A percentile compares a stretch with the other conserved stretches of the same genome.
Conservation (phyloP, 1,140 invertebrate species). For the Scaptomyza hsui region DNA sequence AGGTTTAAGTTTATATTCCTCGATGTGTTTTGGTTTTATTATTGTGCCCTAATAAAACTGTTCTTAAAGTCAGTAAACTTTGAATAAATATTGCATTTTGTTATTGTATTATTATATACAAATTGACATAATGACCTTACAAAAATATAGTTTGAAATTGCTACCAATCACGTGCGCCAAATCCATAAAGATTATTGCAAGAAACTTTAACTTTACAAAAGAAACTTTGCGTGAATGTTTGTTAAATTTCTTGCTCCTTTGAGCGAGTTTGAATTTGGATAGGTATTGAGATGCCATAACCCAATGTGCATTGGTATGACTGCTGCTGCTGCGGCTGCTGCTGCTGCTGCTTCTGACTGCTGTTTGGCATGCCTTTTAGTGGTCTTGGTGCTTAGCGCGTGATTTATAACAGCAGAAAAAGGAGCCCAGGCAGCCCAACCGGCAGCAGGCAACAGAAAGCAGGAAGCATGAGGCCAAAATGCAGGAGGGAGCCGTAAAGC, state of each 20-base stretch:
- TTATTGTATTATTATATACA: neutral
- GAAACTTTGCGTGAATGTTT: neutral
- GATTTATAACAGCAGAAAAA: constrained; percentile 71
- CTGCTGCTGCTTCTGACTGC: constrained; percentile 36
- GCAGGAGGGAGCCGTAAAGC: constrained; percentile 16
- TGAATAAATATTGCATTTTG: too few relatives aligned
- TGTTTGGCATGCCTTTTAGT: constrained; percentile 45
- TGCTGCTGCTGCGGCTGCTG: constrained; percentile 17
- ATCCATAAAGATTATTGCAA: neutral
- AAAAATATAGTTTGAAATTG: neutral
- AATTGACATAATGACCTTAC: neutral
- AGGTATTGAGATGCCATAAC: neutral
- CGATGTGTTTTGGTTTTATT: too few relatives aligned
- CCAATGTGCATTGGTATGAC: constrained; percentile 58
- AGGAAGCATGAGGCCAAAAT: constrained; percentile 16
- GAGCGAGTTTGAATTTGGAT: neutral
- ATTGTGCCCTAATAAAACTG: too few relatives aligned
- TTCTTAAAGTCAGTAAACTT: neutral
- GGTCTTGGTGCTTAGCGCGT: constrained; percentile 75
- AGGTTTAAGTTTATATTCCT: too few relatives aligned
- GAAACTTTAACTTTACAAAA: neutral
- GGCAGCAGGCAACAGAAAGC: constrained; percentile 8
- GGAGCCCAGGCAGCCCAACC: constrained; percentile 34
- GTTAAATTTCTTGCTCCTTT: too few relatives aligned
- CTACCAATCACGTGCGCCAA: neutral